These are phyloP conservation scores for Cydia pomonella DNA, from an alignment of 1,140 invertebrate genomes.

Conservation along the genomic window DNA sequence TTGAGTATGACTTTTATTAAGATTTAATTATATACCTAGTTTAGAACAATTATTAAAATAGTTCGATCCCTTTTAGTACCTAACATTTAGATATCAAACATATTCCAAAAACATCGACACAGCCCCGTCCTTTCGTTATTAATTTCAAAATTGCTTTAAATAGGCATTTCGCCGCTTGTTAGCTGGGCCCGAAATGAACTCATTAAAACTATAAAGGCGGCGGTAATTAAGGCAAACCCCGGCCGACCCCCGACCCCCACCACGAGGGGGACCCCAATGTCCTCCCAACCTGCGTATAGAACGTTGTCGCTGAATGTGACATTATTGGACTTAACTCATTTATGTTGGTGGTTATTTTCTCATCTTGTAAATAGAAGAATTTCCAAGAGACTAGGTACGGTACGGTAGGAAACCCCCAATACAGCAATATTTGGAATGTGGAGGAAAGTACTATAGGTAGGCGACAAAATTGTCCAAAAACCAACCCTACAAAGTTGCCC, in stretches of 20 bases:
- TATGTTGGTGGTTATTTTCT: background rate
- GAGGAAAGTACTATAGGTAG: no score
- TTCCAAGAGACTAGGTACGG: no score
- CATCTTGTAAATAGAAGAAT: no score
- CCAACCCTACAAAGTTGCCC: no score
- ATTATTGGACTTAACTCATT: background rate
- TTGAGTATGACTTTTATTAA: no score
- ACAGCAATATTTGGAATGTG: no score
- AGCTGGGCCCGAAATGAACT: constrained; percentile 78
- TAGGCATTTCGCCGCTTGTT: constrained; percentile 78
- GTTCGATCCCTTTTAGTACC: no score
- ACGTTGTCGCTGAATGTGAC: constrained; percentile 20
- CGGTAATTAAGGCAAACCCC: constrained; percentile 71
- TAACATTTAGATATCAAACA: background rate
- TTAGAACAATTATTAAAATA: no score
- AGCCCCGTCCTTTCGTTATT: constrained; percentile 61
- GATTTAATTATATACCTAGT: no score
- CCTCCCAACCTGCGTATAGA: background rate
- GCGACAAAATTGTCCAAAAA: no score
- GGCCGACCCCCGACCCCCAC: constrained; percentile 40
- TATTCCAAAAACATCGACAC: constrained; percentile 44
- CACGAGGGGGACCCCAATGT: constrained; percentile 40
- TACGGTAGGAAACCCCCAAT: no score
- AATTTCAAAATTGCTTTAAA: constrained; percentile 80
- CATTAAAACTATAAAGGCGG: constrained; percentile 80